Conservation (phyloP, 2,113 vertebrate species). For the Paradoxurus hermaphroditus region DNA sequence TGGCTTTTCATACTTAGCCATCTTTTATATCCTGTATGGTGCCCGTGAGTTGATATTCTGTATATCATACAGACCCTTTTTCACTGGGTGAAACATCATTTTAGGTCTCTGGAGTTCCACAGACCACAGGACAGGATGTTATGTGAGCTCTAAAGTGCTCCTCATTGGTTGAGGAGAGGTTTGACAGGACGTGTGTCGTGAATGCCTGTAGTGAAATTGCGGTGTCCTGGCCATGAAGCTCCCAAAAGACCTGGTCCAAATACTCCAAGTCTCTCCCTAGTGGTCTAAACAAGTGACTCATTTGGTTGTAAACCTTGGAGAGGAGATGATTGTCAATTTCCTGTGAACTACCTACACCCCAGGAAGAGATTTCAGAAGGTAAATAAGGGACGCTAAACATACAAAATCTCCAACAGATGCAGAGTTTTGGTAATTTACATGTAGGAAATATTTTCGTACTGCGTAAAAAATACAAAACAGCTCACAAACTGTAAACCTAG, state of each 20-base stretch:
- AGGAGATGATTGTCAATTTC: not conserved
- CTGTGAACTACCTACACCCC: not conserved
- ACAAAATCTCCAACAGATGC: not conserved
- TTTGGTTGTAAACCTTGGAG: not conserved
- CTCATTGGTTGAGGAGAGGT: not conserved
- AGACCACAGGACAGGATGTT: not conserved
- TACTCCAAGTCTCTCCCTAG: conserved; percentile 58
- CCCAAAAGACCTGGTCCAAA: not conserved
- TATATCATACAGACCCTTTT: accelerated
- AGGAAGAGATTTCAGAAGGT: not conserved
- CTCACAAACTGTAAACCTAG: not conserved
- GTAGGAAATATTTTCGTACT: not conserved
- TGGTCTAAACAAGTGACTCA: not conserved
- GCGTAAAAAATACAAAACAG: not conserved
- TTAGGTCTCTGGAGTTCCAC: not conserved
- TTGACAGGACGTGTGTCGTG: not conserved
- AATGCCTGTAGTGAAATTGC: not conserved
- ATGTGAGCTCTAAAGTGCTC: not conserved
- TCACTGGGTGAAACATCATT: not conserved
- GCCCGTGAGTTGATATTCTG: not conserved
- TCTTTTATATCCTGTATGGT: not conserved
- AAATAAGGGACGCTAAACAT: not conserved
- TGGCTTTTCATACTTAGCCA: not conserved
- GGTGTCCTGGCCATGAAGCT: not conserved
- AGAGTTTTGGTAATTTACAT: not conserved